Evolutionary conservation across 2,888 invertebrate genomes (phyloP).

Genomic region (Cerastoderma edule): DNA sequence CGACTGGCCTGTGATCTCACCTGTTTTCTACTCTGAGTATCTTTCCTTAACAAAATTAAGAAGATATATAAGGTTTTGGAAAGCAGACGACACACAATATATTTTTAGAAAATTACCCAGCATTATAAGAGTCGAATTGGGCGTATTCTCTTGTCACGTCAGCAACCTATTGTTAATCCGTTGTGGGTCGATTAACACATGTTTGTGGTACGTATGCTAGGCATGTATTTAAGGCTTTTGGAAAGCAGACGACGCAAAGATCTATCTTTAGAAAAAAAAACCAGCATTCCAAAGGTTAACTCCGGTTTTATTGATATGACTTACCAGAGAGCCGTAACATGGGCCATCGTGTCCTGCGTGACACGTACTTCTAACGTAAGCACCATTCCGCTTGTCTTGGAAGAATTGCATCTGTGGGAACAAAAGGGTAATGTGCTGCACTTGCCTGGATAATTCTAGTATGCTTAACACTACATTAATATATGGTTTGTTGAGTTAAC

Average conservation of each 20-base stretch:
- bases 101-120: background rate
- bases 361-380: conserved; percentile 29
- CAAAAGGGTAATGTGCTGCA: background rate
- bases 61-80: too few relatives aligned
- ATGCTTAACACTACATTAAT: background rate
- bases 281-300: background rate
- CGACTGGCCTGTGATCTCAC: too few relatives aligned
- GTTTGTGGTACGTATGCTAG: too few relatives aligned
- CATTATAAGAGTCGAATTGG: background rate
- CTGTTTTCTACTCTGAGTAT: too few relatives aligned
- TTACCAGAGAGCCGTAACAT: conserved; percentile 27
- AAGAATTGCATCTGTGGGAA: conserved; percentile 23
- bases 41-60: too few relatives aligned
- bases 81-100: too few relatives aligned
- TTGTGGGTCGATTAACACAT: too few relatives aligned
- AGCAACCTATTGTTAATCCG: too few relatives aligned
- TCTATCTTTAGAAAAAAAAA: background rate
- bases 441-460: background rate
- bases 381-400: conserved; percentile 35
- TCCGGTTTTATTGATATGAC: background rate
- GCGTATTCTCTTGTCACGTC: background rate
- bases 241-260: too few relatives aligned
- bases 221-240: too few relatives aligned
- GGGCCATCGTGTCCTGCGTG: conserved; percentile 21
- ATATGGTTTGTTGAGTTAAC: background rate